A percentile compares a stretch with the other conserved stretches of the same genome.
phyloP scores from a whole-genome alignment of 2,888 invertebrate species.

The Folsomia manolachei region DNA sequence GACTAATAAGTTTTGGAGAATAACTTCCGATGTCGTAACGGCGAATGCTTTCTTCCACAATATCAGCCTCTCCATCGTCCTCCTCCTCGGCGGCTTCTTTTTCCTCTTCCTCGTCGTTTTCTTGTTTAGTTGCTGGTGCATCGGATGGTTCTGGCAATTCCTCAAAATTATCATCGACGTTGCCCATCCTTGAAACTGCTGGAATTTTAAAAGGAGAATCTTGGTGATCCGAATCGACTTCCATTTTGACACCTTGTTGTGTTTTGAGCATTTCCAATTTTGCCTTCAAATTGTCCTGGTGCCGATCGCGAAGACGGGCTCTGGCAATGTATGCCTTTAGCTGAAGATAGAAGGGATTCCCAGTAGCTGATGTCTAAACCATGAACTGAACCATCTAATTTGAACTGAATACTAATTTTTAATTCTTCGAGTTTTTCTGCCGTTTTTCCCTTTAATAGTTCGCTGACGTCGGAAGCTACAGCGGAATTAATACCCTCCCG shows the following conservation, averaged over 20 bases:
- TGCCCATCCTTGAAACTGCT: conserved; percentile 26
- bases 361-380: conserved; percentile 96
- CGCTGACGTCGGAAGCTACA: conserved; percentile 83
- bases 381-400: conserved; percentile 77
- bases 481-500: conserved; percentile 84
- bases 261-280: conserved; percentile 87
- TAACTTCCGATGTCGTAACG: conserved; percentile 80
- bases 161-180: conserved; percentile 28
- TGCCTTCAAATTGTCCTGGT: conserved; percentile 81
- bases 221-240: conserved; percentile 8
- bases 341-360: conserved; percentile 93
- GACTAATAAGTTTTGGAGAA: conserved; percentile 69
- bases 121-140: conserved; percentile 27
- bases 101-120: conserved; percentile 52
- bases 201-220: conserved; percentile 15
- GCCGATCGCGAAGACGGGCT: conserved; percentile 84
- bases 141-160: not conserved
- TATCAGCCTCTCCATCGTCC: conserved; percentile 57
- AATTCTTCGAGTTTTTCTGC: conserved; percentile 79
- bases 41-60: conserved; percentile 61
- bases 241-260: conserved; percentile 63
- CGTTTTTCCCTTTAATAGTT: conserved; percentile 89
- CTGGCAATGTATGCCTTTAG: conserved; percentile 93
- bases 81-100: conserved; percentile 52
- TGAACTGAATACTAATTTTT: conserved; percentile 78